These are phyloP conservation scores for Syngnathus typhle DNA, from an alignment of 2,113 vertebrate species.

Conservation along the genomic window DNA sequence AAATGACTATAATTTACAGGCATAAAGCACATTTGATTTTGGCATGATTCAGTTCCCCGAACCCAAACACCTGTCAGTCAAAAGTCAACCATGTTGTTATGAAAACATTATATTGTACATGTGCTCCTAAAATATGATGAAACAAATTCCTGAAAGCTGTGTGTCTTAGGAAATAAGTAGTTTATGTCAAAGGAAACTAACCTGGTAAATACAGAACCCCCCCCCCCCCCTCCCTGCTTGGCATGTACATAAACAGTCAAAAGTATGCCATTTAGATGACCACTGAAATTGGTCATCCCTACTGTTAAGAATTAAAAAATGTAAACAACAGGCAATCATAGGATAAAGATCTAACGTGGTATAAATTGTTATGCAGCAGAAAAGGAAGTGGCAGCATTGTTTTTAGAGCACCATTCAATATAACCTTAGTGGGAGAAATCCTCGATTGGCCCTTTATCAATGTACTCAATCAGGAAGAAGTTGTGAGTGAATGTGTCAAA, in stretches of 20 bases:
- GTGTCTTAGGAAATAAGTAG: no score
- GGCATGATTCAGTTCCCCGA: slow-evolving; percentile 31
- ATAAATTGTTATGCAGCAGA: neutral
- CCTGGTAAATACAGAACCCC: neutral
- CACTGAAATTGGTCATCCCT: slow-evolving; percentile 2
- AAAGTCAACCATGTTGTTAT: neutral
- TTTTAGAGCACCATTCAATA: slow-evolving; percentile 5
- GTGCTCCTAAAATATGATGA: no score
- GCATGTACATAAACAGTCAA: neutral
- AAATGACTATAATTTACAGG: slow-evolving; percentile 13
- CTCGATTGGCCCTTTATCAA: slow-evolving; percentile 17
- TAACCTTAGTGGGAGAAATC: slow-evolving; percentile 16
- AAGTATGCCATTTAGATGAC: neutral
- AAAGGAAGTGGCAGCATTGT: slow-evolving; percentile 17
- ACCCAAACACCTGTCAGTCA: slow-evolving; percentile 15
- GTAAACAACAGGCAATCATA: slow-evolving; percentile 8
- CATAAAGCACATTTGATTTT: slow-evolving; percentile 30
- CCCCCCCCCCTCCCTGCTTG: neutral
- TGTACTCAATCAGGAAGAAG: slow-evolving; percentile 6
- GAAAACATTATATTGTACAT: no score
- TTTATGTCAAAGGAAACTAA: neutral
- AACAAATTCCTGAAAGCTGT: no score
- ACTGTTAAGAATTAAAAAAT: neutral
- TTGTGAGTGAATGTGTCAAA: slow-evolving; percentile 32
- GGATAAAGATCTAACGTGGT: neutral